Percentiles rank a stretch among this genome's conserved stretches.
These are phyloP conservation scores for Catocala nupta DNA, from an alignment of 2,888 invertebrate species.

Conservation along the genomic window DNA sequence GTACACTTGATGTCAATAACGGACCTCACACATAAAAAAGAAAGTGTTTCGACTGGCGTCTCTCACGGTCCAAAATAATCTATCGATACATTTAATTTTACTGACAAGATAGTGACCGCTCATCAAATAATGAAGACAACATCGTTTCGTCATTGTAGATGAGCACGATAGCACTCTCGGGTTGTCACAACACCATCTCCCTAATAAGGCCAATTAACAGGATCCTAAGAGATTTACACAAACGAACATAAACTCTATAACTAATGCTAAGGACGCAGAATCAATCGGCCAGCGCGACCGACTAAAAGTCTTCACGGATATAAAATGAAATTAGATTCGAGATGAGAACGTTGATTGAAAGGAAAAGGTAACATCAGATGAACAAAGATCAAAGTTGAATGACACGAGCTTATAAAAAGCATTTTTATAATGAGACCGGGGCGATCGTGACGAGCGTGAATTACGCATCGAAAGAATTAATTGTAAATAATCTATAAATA, in stretches of 20 bases:
- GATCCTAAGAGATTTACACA: conserved; percentile 64
- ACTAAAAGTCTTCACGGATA: conserved; percentile 63
- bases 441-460: conserved; percentile 75
- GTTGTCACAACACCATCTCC: conserved; percentile 87
- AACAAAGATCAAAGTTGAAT: conserved; percentile 86
- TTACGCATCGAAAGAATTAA: conserved; percentile 65
- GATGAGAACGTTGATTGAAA: conserved; percentile 76
- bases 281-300: conserved; percentile 49
- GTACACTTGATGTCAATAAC: conserved; percentile 72
- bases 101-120: conserved; percentile 87
- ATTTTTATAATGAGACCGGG: conserved; percentile 67
- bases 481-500: conserved; percentile 58
- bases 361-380: conserved; percentile 74
- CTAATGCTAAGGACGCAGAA: conserved; percentile 59
- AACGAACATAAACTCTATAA: conserved; percentile 72
- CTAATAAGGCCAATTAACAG: conserved; percentile 87
- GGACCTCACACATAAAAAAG: conserved; percentile 79
- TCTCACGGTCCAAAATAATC: conserved; percentile 85
- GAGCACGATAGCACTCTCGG: conserved; percentile 86
- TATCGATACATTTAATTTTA: conserved; percentile 87
- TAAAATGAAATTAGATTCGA: conserved; percentile 65
- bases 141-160: conserved; percentile 88
- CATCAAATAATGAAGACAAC: conserved; percentile 87
- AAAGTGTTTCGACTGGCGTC: conserved; percentile 78
- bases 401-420: conserved; percentile 70